Conservation (phyloP, 1,140 invertebrate genomes). For the Anthonomus grandis region DNA sequence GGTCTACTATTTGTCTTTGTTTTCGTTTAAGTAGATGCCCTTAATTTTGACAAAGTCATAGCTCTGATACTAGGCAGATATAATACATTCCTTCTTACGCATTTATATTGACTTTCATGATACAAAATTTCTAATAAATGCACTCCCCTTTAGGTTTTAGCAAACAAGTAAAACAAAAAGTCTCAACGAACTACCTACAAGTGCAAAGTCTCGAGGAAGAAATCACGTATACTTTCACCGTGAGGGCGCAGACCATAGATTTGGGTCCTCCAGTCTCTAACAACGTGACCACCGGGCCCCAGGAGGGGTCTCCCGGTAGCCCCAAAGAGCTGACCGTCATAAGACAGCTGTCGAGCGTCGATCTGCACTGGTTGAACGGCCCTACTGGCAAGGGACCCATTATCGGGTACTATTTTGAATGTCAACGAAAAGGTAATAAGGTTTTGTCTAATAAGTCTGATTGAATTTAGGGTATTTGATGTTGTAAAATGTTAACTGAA, state of each 20-base stretch:
- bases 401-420: constrained; percentile 91
- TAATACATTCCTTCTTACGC: too few relatives aligned
- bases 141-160: constrained; percentile 62
- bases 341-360: constrained; percentile 80
- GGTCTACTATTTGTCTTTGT: too few relatives aligned
- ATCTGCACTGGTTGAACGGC: constrained; percentile 85
- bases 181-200: constrained; percentile 72
- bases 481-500: too few relatives aligned
- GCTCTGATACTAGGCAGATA: too few relatives aligned
- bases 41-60: too few relatives aligned
- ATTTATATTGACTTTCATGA: too few relatives aligned
- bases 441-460: too few relatives aligned
- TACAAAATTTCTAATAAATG: neutral
- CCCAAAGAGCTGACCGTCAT: constrained; percentile 69
- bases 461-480: too few relatives aligned
- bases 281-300: constrained; percentile 92
- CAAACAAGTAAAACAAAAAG: constrained; percentile 93
- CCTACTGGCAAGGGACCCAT: constrained; percentile 81
- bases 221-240: constrained; percentile 86
- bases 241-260: constrained; percentile 85
- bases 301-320: constrained; percentile 80
- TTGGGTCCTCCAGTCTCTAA: constrained; percentile 72
- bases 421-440: constrained; percentile 78
- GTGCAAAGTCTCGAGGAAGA: constrained; percentile 88
- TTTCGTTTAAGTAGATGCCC: too few relatives aligned